Base-by-base conservation (phyloP, 2,797 vertebrate species). In the Dendrocincla tyrannina region DNA sequence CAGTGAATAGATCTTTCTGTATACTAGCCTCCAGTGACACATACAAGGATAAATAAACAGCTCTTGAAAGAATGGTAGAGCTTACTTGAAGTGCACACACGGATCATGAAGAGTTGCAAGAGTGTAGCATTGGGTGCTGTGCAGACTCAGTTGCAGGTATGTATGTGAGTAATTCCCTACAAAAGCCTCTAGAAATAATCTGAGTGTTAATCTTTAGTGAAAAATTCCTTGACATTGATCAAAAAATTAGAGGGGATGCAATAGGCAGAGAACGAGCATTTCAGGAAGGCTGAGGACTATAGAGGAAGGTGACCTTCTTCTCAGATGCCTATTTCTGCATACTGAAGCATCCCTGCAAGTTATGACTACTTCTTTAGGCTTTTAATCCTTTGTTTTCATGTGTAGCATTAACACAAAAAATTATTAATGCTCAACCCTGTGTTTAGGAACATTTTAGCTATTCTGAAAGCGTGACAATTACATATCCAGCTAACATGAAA, bases 41-140 rank as follows among this genome's bases (percentile, higher is more conserved):
- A n/a, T 32, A 55, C 17, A 55, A 42, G 23, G 17, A 85, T 13
- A 77, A 76, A 84, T 33, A 58, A 55, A 64, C 8, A 46, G 8
- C 10, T 81, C 24, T 42, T 56, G 41, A 50, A 69, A 82, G 30
- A 42, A 33, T 49, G 13, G 25, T 46, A 77, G 19, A n/a, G 6
- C 3, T 85, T 28, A 63, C 11, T 17, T 35, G 35, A 85, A 35
- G 7, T 4, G 8, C 4, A n/a, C 18, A 15, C 6, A 13, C 0
- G 0, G 41, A 30, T n/a, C 5, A 1, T 4, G 11, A 56, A 58
- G 17, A 58, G 10, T 8, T 73, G 15, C 28, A 89, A 22, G 30
- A 80, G 1, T 0, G 0, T 17, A 55, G 47, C 52, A 2, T 9
- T 24, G 37, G 42, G 28, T 44, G 12, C 7, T 39, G 20, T n/a